phyloP scores from a whole-genome alignment of 2,797 vertebrate species.

The Melanotaenia pygmaea region DNA sequence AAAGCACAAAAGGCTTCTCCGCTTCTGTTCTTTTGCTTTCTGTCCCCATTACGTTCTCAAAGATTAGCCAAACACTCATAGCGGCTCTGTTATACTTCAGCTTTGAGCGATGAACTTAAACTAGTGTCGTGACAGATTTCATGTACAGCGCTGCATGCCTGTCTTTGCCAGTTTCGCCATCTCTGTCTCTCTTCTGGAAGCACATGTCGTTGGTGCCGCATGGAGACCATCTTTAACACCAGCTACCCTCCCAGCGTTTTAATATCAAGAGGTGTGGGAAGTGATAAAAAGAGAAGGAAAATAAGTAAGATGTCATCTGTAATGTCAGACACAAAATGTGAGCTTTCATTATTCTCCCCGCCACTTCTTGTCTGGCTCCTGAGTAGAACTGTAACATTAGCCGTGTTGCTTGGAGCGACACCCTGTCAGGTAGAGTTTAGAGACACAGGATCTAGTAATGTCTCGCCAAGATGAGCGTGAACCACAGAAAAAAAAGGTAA shows the following conservation, averaged over 20 bases:
- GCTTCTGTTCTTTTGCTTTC: constrained; percentile 48
- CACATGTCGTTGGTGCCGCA: constrained; percentile 6
- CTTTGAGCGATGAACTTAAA: constrained; percentile 58
- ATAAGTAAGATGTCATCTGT: constrained; percentile 80
- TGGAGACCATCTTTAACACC: constrained; percentile 31
- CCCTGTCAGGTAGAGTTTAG: constrained; percentile 79
- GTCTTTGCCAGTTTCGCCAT: constrained; percentile 42
- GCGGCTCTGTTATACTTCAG: constrained; percentile 39
- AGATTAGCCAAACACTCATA: constrained; percentile 51
- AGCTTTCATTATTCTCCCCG: constrained; percentile 59
- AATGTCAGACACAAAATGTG: constrained; percentile 74
- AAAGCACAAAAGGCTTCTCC: constrained; percentile 66
- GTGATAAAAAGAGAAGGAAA: constrained; percentile 72
- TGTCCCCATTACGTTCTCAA: constrained; percentile 46
- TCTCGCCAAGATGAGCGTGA: constrained; percentile 46
- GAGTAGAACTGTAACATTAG: constrained; percentile 74
- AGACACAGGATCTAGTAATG: constrained; percentile 71
- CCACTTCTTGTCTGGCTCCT: constrained; percentile 51
- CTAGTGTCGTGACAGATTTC: constrained; percentile 56
- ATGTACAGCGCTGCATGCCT: constrained; percentile 35
- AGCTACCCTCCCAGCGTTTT: constrained; percentile 48
- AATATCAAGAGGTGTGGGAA: constrained; percentile 62
- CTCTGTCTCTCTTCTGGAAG: constrained; percentile 15
- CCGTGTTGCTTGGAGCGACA: constrained; percentile 74
- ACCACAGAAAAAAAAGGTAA: constrained; percentile 31